Conservation (phyloP, 2,113 vertebrate species). For the Gadus chalcogrammus region DNA sequence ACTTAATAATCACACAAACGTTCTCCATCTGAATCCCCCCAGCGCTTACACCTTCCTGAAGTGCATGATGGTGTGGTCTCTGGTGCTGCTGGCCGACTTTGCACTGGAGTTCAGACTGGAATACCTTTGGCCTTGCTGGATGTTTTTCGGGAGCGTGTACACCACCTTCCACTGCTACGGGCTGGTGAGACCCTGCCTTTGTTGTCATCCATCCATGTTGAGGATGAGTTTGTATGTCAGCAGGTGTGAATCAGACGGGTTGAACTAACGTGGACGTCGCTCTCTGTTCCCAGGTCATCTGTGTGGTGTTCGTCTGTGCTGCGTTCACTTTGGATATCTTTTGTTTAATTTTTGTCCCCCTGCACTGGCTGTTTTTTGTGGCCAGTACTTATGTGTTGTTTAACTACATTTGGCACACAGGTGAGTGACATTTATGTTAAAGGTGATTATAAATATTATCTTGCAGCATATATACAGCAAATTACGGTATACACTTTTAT, state of each 20-base stretch:
- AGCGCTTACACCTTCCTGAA: constrained; percentile 79
- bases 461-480: not conserved
- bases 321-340: constrained; percentile 80
- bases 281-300: constrained; percentile 72
- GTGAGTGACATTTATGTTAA: constrained; percentile 50
- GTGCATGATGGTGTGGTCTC: constrained; percentile 75
- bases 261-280: constrained; percentile 6
- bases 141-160: constrained; percentile 79
- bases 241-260: not conserved
- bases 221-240: too few species aligned
- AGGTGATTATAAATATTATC: not conserved
- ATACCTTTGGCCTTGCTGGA: constrained; percentile 82
- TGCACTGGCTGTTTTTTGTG: constrained; percentile 81
- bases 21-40: constrained; percentile 24
- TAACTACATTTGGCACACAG: constrained; percentile 83
- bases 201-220: not conserved
- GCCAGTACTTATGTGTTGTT: constrained; percentile 80
- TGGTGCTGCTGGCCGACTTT: constrained; percentile 80
- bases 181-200: constrained; percentile 61
- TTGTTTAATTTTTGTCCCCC: constrained; percentile 78
- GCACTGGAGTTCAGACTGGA: constrained; percentile 79
- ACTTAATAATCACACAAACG: too few species aligned
- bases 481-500: not conserved
- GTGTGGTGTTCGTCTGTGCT: constrained; percentile 77
- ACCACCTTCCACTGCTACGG: constrained; percentile 82